These are phyloP conservation scores for Portevinia maculata DNA, from an alignment of 2,888 invertebrate genomes.

Conservation along the genomic window DNA sequence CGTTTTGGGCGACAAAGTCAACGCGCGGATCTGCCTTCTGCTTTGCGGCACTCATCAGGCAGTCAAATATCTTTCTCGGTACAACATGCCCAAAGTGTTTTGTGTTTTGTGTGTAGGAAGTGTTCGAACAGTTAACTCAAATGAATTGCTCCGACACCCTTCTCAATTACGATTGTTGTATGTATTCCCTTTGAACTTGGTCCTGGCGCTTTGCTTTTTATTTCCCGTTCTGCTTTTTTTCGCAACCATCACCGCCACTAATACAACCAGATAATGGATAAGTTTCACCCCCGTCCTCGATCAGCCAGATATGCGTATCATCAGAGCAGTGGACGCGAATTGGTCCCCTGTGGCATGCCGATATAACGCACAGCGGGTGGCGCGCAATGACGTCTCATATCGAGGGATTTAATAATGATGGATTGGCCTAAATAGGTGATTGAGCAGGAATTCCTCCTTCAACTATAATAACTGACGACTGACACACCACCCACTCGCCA, in stretches of 20 bases:
- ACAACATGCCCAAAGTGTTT: constrained; percentile 54
- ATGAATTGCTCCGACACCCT: constrained; percentile 78
- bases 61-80: constrained; percentile 51
- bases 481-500: constrained; percentile 8
- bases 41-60: constrained; percentile 65
- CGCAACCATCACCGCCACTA: constrained; percentile 69
- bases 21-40: constrained; percentile 62
- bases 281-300: constrained; percentile 61
- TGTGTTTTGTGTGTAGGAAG: constrained; percentile 69
- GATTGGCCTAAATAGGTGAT: constrained; percentile 76
- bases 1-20: constrained; percentile 73
- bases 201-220: constrained; percentile 22
- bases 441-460: constrained; percentile 76
- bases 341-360: constrained; percentile 83
- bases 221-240: constrained; percentile 33
- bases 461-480: constrained; percentile 72
- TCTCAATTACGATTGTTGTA: constrained; percentile 69
- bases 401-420: constrained; percentile 76
- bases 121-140: constrained; percentile 76
- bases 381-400: constrained; percentile 75
- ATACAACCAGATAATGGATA: constrained; percentile 72
- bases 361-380: constrained; percentile 82
- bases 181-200: constrained; percentile 66
- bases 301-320: constrained; percentile 49
- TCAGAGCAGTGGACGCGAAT: constrained; percentile 77